A percentile compares a stretch with the other conserved stretches of the same genome.
Conservation (phyloP, 2,797 vertebrate genomes). For the Acrocephalus scirpaceus region DNA sequence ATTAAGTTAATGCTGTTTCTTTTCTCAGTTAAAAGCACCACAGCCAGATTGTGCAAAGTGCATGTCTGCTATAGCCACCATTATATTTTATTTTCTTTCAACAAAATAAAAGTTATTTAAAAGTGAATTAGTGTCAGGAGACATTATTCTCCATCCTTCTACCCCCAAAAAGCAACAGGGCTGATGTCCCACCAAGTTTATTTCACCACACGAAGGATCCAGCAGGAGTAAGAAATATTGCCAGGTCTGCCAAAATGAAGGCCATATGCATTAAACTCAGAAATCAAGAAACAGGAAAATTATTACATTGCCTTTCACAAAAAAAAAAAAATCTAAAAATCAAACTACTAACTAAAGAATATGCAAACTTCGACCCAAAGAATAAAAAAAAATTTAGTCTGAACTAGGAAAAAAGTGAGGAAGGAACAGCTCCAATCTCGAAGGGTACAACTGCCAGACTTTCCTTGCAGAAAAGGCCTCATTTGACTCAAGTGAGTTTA, state of each 20-base stretch:
- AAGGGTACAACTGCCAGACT: neutral
- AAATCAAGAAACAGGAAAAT: neutral
- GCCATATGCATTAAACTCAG: neutral
- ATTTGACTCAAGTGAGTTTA: neutral
- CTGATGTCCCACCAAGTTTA: neutral
- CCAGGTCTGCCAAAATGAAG: neutral
- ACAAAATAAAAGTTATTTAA: neutral
- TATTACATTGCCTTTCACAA: neutral
- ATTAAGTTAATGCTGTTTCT: neutral
- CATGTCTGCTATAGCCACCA: neutral
- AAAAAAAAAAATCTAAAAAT: neutral
- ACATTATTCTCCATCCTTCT: neutral
- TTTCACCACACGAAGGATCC: neutral
- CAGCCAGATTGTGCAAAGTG: fast-evolving
- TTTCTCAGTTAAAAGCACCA: neutral
- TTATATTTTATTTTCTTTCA: too few relatives aligned
- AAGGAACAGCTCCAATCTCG: neutral
- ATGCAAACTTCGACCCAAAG: neutral
- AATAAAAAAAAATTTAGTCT: neutral
- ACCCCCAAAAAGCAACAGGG: neutral
- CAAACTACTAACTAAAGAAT: neutral
- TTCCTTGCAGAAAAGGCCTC: neutral
- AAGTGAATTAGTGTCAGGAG: neutral
- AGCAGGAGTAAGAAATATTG: neutral
- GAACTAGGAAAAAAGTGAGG: neutral